Percentiles rank a stretch among this genome's conserved stretches.
These are phyloP conservation scores for Oscarella lobularis DNA, from an alignment of 37 sponge, comb jelly and placozoan genomes.

Conservation along the genomic window DNA sequence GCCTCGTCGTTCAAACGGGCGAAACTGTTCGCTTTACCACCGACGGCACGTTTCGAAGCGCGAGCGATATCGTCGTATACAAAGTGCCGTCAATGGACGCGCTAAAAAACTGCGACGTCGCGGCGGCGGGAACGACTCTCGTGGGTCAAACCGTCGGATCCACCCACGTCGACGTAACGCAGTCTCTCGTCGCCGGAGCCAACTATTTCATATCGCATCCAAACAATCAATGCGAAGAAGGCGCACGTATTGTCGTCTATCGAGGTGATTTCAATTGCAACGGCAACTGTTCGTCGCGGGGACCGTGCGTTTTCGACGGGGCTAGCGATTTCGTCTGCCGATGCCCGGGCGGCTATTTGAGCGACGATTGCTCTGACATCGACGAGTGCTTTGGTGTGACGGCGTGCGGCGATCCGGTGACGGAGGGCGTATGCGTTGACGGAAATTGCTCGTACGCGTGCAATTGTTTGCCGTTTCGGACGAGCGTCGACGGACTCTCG, in stretches of 20 bases:
- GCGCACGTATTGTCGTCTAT: not conserved
- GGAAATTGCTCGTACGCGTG: not conserved
- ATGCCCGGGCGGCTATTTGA: not conserved
- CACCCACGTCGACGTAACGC: not conserved
- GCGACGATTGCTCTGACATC: not conserved
- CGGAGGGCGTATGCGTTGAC: not conserved
- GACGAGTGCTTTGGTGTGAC: not conserved
- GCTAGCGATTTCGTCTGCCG: not conserved
- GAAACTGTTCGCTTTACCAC: not conserved
- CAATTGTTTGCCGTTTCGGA: not conserved
- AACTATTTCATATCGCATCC: not conserved
- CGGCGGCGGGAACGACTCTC: not conserved
- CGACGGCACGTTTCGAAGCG: not conserved
- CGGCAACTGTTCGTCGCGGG: not conserved
- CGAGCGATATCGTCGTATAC: not conserved
- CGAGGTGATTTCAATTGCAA: not conserved
- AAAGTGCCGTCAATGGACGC: not conserved
- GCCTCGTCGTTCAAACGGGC: not conserved
- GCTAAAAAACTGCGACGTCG: not conserved
- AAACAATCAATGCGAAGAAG: not conserved
- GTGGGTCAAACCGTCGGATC: not conserved
- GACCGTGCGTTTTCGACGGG: not conserved
- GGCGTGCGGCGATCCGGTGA: not conserved
- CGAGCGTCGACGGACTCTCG: not conserved
- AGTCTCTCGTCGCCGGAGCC: not conserved